Evolutionary conservation across 2,113 vertebrate species (phyloP), one percentile per base, ranked within the genome.

Genomic region (Camelus bactrianus): DNA sequence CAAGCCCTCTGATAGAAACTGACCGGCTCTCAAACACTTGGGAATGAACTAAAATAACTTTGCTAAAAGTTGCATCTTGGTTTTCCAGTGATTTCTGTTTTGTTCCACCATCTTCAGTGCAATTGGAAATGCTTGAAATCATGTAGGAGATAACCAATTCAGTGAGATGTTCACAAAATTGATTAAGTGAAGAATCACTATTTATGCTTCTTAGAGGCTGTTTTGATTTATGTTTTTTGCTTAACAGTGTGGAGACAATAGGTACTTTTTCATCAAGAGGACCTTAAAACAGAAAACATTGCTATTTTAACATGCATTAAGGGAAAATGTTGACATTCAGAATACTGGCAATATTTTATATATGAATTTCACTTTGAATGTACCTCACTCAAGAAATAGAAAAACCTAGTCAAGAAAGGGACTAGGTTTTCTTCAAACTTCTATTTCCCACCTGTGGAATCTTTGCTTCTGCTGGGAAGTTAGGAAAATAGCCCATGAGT

Each of bases 201-300:
- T 89, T 88, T 42, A 30, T 73, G 15, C 14, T 70, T 86, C 89
- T 42, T 79, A 62, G 84, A 89, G 50, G 52, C 24, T 73, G 50
- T 84, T 89, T 67, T 50, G 69, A 75, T 76, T 93, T 26, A 64
- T 70, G 69, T 46, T 56, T 96, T 76, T 86, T 69, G 50, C 62
- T 96, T 58, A 92, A 54, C 8, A 17, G 15, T 64, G 62, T 94
- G 54, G 90, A 91, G 69, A 30, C 19, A 64, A 64, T 30, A 60
- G 84, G 52, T 46, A 28, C 2, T 60, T 94, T 96, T 70, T 94
- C 76, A 89, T 89, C 84, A 81, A 67, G 58, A 84, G 13, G 48
- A 91, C 72, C 75, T 97, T 76, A 93, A 95, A 96, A 86, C 20
- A 96, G 58, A 92, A 92, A 92, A 84, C 81, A 91, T 24, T 91